phyloP scores from a whole-genome alignment of 2,797 vertebrate genomes.

The Coregonus sp. region DNA sequence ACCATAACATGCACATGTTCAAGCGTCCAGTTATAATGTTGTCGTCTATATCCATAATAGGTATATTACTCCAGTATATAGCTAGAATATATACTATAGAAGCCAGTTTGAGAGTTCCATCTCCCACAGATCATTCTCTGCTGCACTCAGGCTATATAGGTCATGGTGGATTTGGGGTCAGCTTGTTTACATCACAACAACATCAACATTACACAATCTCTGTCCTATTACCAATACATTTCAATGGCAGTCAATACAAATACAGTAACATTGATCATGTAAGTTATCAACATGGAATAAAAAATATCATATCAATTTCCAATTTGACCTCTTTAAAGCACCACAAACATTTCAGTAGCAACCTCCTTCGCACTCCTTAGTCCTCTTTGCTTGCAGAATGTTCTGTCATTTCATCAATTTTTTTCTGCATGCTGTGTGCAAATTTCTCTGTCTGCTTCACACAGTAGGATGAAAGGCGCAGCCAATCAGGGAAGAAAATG shows the following conservation, averaged over 20 bases:
- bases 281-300: background rate
- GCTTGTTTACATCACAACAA: background rate
- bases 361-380: slow-evolving; percentile 16
- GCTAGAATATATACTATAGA: background rate
- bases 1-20: background rate
- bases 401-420: slow-evolving; percentile 4
- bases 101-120: background rate
- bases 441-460: slow-evolving; percentile 41
- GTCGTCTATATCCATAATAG: background rate
- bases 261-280: background rate
- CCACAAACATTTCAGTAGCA: background rate
- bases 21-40: background rate
- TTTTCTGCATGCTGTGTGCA: background rate
- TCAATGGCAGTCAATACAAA: background rate
- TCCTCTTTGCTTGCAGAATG: slow-evolving; percentile 27
- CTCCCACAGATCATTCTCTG: background rate
- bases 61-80: background rate
- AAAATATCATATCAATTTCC: background rate
- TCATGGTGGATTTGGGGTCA: background rate
- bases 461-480: slow-evolving; percentile 65
- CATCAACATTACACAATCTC: background rate
- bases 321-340: background rate
- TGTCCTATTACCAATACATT: background rate
- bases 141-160: background rate
- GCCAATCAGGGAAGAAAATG: slow-evolving; percentile 67